A percentile compares a stretch with the other conserved stretches of the same genome.
These are phyloP conservation scores for Liopterus haemorrhoidalis DNA, from an alignment of 2,888 invertebrate species.

Conservation along the genomic window DNA sequence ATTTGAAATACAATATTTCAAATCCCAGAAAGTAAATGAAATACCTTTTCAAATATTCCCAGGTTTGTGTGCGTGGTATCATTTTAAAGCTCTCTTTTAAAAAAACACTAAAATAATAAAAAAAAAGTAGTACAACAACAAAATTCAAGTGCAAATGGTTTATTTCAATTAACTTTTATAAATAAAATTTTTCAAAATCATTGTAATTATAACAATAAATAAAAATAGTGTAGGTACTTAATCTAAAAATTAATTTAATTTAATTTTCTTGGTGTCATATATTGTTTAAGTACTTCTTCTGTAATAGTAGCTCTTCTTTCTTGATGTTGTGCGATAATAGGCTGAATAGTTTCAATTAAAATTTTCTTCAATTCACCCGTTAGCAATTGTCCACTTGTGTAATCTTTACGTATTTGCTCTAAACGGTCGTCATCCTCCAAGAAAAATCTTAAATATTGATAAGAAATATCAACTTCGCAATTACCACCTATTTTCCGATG, in stretches of 20 bases:
- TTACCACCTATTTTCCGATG: slow-evolving; percentile 88
- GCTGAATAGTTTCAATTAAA: slow-evolving; percentile 73
- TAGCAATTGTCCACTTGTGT: slow-evolving; percentile 79
- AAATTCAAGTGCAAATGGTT: neutral
- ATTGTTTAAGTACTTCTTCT: slow-evolving; percentile 75
- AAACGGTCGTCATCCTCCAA: slow-evolving; percentile 85
- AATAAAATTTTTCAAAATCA: neutral
- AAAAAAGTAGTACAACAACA: neutral
- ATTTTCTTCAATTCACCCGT: slow-evolving; percentile 94
- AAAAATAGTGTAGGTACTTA: slow-evolving; percentile 7
- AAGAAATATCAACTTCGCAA: slow-evolving; percentile 92
- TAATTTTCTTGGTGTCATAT: slow-evolving; percentile 77
- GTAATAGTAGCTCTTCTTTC: slow-evolving; percentile 70
- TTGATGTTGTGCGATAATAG: slow-evolving; percentile 78
- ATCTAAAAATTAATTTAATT: slow-evolving; percentile 42
- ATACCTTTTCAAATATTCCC: too few relatives aligned
- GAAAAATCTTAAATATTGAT: slow-evolving; percentile 91
- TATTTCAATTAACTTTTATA: neutral
- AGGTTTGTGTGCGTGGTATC: too few relatives aligned
- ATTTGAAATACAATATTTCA: too few relatives aligned
- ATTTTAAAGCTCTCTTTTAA: too few relatives aligned
- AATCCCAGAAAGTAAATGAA: too few relatives aligned
- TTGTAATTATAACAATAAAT: slow-evolving; percentile 5
- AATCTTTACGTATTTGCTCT: slow-evolving; percentile 63
- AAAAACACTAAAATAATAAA: slow-evolving; percentile 17